phyloP scores from a whole-genome alignment of 2,888 invertebrate species.

The Dilophus febrilis region DNA sequence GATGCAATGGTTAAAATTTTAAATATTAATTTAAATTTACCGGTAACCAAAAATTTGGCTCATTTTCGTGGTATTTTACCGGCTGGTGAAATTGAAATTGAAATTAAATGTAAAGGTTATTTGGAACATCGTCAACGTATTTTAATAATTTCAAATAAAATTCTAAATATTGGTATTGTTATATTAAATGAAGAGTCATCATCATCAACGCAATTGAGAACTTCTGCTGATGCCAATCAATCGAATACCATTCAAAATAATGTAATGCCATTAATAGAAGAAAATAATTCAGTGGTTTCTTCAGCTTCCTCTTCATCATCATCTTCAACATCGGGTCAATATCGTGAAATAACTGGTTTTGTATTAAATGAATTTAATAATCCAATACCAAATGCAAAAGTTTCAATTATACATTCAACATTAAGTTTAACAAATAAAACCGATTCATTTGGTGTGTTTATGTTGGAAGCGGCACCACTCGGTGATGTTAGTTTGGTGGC shows the following conservation, averaged over 20 bases:
- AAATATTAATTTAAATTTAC: constrained; percentile 35
- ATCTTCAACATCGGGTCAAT: too few relatives aligned
- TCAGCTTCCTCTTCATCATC: too few relatives aligned
- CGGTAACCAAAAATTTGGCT: constrained; percentile 48
- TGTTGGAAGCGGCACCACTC: constrained; percentile 17
- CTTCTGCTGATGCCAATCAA: not conserved
- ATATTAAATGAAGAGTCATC: not conserved
- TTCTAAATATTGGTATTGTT: not conserved
- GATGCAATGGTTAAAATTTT: constrained; percentile 54
- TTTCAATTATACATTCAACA: constrained; percentile 31
- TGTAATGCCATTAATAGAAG: too few relatives aligned
- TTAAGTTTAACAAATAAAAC: constrained; percentile 24
- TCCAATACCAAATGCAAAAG: constrained; percentile 34
- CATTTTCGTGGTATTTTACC: constrained; percentile 55
- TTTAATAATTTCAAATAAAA: not conserved
- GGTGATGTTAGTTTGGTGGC: constrained; percentile 37
- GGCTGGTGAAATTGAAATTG: constrained; percentile 48
- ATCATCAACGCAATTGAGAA: not conserved
- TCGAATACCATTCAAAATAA: not conserved
- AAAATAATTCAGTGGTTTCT: too few relatives aligned
- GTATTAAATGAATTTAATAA: constrained; percentile 40
- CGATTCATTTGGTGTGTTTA: constrained; percentile 22
- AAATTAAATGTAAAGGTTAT: constrained; percentile 20
- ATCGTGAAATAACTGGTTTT: constrained; percentile 31
- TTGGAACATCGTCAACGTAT: not conserved